A percentile compares a stretch with the other conserved stretches of the same genome.
Conservation (phyloP, 2,888 invertebrate genomes). For the Troides aeacus region DNA sequence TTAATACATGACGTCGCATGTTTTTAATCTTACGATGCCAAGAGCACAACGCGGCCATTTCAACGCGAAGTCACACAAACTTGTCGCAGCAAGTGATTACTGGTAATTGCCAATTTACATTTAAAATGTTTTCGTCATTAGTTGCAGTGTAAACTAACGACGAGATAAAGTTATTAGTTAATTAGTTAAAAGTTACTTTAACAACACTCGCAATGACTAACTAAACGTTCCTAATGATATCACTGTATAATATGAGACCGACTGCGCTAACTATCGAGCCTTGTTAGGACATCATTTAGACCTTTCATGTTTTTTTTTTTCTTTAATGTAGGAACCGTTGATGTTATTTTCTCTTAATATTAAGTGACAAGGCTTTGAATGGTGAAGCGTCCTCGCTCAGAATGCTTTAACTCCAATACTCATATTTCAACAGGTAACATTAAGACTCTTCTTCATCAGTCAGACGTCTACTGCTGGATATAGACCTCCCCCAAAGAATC, state of each 20-base stretch:
- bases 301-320: neutral
- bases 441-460: too few species aligned
- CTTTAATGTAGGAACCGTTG: neutral
- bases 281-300: neutral
- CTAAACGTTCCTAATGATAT: neutral
- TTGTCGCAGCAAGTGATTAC: neutral
- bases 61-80: slow-evolving; percentile 3
- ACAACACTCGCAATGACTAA: slow-evolving; percentile 16
- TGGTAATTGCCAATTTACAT: slow-evolving; percentile 19
- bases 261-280: neutral
- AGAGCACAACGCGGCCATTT: slow-evolving; percentile 9
- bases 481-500: too few species aligned
- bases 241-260: neutral
- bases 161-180: slow-evolving; percentile 17
- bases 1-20: neutral
- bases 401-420: too few species aligned
- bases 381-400: too few species aligned
- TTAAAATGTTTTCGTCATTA: slow-evolving; percentile 19
- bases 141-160: slow-evolving; percentile 2
- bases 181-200: slow-evolving; percentile 12
- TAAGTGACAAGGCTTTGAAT: too few species aligned
- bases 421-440: too few species aligned
- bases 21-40: slow-evolving; percentile 4
- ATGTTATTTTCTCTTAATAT: too few species aligned
- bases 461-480: too few species aligned